Conservation (phyloP, 1,140 invertebrate genomes). For the Drosophila pseudoananassae region DNA sequence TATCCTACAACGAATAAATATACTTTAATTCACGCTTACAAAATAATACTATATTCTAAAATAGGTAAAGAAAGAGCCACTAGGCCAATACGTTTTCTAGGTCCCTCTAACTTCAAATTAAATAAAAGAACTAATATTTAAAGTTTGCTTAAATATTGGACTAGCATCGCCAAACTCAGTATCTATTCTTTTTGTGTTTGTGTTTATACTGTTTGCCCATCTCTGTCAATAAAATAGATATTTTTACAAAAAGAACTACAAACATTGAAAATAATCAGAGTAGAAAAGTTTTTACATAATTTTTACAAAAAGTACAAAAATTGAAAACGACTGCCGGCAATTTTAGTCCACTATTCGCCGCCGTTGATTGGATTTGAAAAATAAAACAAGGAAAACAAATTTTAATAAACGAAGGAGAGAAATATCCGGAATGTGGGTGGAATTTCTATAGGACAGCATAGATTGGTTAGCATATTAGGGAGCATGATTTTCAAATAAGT, state of each 20-base stretch:
- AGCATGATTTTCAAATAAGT: not conserved
- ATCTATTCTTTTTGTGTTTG: slow-evolving; percentile 16
- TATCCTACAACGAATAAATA: not conserved
- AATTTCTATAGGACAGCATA: not conserved
- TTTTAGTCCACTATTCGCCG: not conserved
- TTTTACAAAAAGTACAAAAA: not conserved
- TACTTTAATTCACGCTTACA: not conserved
- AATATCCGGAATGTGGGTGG: not conserved
- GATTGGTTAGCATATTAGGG: not conserved
- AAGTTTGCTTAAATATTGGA: not conserved
- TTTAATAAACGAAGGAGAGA: slow-evolving; percentile 18
- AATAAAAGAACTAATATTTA: slow-evolving; percentile 3
- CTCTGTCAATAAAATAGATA: slow-evolving; percentile 49
- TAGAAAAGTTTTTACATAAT: slow-evolving; percentile 34
- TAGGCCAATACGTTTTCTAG: too few species aligned
- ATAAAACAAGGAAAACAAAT: slow-evolving; percentile 19
- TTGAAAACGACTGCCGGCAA: too few species aligned
- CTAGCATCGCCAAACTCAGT: not conserved
- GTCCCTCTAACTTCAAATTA: not conserved
- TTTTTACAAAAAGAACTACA: slow-evolving; percentile 14
- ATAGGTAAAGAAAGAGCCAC: not conserved
- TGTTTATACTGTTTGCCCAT: slow-evolving; percentile 26
- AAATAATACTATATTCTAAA: too few species aligned
- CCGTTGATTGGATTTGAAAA: slow-evolving; percentile 58
- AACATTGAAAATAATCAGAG: slow-evolving; percentile 26